Base-by-base conservation (phyloP, 2,797 vertebrate species). In the Phalloptychus januarius region DNA sequence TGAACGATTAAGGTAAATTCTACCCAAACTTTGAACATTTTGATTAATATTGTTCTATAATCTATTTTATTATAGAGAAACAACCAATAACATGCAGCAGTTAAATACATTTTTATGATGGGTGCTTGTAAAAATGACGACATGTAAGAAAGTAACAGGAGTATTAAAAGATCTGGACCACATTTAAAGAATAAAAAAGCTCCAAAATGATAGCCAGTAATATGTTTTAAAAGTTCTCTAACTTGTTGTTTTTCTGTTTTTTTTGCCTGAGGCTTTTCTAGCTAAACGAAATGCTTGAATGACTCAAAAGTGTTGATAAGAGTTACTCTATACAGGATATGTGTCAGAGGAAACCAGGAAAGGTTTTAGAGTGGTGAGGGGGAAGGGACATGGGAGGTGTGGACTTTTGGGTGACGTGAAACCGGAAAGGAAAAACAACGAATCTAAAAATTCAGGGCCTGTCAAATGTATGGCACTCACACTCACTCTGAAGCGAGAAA, bases 251-350 rank as follows among this genome's bases (percentile, higher is more conserved):
- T 25, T 25, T 52, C 23, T 40, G 5, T 40, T 56, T 7, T 74
- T 31, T 77, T 18, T 45, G 12, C n/a, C 31, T 81, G 54, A 75
- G 45, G 75, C 72, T 80, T 33, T 12, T 65, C 36, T 54, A 45
- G 56, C 11, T 42, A 88, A 86, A 87, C 81, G 72, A 88, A 88
- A 89, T 65, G 61, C 45, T 82, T 45, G 28, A 44, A 38, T 91
- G 85, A 93, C 80, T 92, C 81, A 81, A 72, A 74, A 76, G 80
- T 85, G 91, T 84, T 83, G 87, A 92, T 90, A 91, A 82, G 76
- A 70, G 77, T 50, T 79, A 74, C 83, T 86, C 58, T 80, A 25
- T 52, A 86, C 92, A 92, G 95, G 94, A 95, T 95, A 85, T 93
- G 94, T 94, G 94, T 94, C 87, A 82, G 83, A 86, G 83, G 82